Evolutionary conservation across 2,888 invertebrate genomes (phyloP).

Genomic region (Hyppa rectilinea): DNA sequence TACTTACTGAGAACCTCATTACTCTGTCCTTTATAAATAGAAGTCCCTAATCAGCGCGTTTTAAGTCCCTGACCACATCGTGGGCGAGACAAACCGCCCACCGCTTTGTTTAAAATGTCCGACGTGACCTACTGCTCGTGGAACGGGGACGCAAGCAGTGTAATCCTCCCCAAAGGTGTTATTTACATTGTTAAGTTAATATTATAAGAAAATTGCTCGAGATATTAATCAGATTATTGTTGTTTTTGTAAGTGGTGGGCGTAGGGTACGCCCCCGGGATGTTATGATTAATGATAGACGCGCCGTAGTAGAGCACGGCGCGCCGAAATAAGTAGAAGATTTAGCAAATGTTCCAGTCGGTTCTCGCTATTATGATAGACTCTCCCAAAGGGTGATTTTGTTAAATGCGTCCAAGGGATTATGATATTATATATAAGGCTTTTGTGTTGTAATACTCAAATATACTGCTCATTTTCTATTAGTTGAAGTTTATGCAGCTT

Average conservation of each 20-base stretch:
- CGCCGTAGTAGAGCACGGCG: background rate
- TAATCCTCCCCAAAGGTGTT: background rate
- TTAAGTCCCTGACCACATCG: constrained; percentile 1
- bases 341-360: background rate
- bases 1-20: constrained; percentile 34
- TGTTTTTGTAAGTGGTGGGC: constrained; percentile 32
- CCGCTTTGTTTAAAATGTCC: constrained; percentile 29
- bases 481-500: background rate
- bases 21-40: constrained; percentile 27
- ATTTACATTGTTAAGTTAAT: constrained; percentile 19
- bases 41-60: constrained; percentile 28
- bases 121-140: constrained; percentile 2
- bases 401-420: constrained; percentile 8
- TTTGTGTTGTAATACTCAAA: background rate
- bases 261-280: constrained; percentile 8
- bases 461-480: background rate
- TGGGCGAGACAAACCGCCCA: constrained; percentile 14
- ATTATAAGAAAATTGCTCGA: background rate
- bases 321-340: background rate
- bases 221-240: constrained; percentile 29
- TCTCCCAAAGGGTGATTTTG: constrained; percentile 11
- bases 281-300: constrained; percentile 22
- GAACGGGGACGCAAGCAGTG: background rate
- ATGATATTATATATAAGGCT: background rate
- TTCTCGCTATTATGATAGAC: background rate